Evolutionary conservation across 2,888 invertebrate species (phyloP), one percentile per base, ranked within the genome.

Genomic region (Melanostoma mellinum): DNA sequence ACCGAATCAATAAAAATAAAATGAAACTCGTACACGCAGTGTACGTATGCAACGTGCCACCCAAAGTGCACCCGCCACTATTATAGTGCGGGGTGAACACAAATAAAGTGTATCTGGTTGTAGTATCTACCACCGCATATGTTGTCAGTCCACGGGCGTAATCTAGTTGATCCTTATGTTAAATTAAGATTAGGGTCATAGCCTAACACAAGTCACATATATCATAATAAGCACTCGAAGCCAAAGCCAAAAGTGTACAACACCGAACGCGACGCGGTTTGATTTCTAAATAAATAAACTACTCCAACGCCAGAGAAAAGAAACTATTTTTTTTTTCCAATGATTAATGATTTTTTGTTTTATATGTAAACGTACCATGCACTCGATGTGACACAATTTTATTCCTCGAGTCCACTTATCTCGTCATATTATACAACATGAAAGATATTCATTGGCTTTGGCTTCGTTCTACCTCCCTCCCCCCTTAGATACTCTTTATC

Each of bases 81-180:
- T 36, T 8, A 36, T 20, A 9, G 38, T 8, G 30, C 36, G 48
- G 38, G 32, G 30, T 63, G 6, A 74, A 55, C 20, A 20, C 20
- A 20, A 20, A 20, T 20, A n/a, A 35, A 10, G 46, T 46, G 32
- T 53, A 32, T 52, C 33, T 20, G 10, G 35, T 20, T 35, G 60
- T 8, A 10, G 40, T 58, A 65, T 76, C 73, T 40, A 58, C 10
- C 73, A 52, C 10, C 73, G 58, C 74, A 68, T 67, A 44, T 73
- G 33, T 36, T 63, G 38, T 52, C 61, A 67, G 53, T 72, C 56
- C 55, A 36, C 42, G 50, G 9, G 38, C 69, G 42, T 80, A 72
- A 81, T 81, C 81, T 77, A 72, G 67, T 81, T 81, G 81, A 81
- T 81, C 81, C 81, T 77, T 81, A 40, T 81, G 73, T 82, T 78